phyloP scores from a whole-genome alignment of 2,113 vertebrate species.

The Herpailurus yagouaroundi region DNA sequence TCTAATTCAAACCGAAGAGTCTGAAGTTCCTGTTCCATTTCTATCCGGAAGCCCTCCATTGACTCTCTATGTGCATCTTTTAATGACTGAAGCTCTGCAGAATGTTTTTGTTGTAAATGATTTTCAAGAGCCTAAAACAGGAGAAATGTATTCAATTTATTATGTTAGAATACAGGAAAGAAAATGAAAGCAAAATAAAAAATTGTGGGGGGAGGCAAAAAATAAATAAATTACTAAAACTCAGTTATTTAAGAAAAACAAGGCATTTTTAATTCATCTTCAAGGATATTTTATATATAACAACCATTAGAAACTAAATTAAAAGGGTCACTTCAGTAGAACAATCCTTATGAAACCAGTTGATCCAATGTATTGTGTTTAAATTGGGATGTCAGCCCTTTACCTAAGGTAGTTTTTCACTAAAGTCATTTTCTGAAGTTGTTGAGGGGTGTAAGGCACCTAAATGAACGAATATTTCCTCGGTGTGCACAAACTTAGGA shows the following conservation, averaged over 20 bases:
- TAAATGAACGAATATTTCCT: constrained; percentile 1
- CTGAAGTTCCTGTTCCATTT: constrained; percentile 97
- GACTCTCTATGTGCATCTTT: constrained; percentile 96
- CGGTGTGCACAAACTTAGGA: background rate
- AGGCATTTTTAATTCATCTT: background rate
- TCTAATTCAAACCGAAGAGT: constrained; percentile 97
- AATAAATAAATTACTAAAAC: background rate
- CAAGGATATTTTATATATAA: constrained; percentile 12
- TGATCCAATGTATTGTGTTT: background rate
- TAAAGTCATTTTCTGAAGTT: constrained; percentile 41
- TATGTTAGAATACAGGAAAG: background rate
- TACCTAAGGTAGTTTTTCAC: background rate
- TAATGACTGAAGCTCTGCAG: constrained; percentile 92
- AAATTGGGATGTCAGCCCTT: background rate
- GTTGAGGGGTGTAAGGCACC: background rate
- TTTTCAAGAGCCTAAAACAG: constrained; percentile 92
- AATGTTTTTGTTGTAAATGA: constrained; percentile 94
- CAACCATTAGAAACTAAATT: background rate
- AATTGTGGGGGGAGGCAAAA: background rate
- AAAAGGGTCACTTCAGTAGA: background rate
- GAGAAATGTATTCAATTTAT: constrained; percentile 44
- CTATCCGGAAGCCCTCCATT: constrained; percentile 95
- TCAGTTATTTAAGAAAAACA: background rate
- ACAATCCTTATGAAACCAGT: background rate
- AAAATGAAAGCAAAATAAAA: constrained; percentile 26